Base-by-base conservation (phyloP, 2,888 invertebrate genomes). In the Erebia ligea region DNA sequence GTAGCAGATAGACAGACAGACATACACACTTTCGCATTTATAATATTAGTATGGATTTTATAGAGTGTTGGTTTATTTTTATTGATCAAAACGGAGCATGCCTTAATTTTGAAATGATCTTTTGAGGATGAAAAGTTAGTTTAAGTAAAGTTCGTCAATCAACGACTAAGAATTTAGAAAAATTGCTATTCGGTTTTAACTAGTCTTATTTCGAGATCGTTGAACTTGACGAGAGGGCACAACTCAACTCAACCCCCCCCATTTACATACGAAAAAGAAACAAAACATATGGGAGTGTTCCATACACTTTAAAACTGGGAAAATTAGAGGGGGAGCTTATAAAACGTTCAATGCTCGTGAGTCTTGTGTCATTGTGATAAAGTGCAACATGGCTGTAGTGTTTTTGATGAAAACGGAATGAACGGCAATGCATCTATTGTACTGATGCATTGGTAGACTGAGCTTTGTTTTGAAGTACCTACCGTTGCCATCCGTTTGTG, bases 261-360 rank as follows among this genome's bases (percentile, higher is more conserved):
- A 45, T 69, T 67, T 69, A 61, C 66, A 42, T 68, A 80, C 78
- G 68, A 70, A 74, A 75, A 75, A 74, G 76, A 73, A 76, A 74
- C 75, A 76, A 77, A 76, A 76, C 76, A 73, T 73, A 75, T 76
- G 75, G 76, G 76, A 74, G 76, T 72, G 76, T 75, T 74, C 73
- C 74, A 72, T 76, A 74, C 73, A 76, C 74, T 75, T 75, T 69
- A 73, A 70, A 72, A 74, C 75, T 67, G 69, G 74, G 70, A 71
- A 74, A 73, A 74, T 76, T 73, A 65, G 68, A 75, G 48, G 76
- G 73, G 76, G 74, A 73, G 71, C 54, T 66, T 70, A 67, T 65
- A 62, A 34, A 67, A 48, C 67, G 58, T 62, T 56, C 61, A 48
- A 61, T 62, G 61, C 17, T 34, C 45, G 19, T 72, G 52, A 61